These are phyloP conservation scores for Penaeus vannamei DNA, from an alignment of 1,140 invertebrate species.

Conservation along the genomic window DNA sequence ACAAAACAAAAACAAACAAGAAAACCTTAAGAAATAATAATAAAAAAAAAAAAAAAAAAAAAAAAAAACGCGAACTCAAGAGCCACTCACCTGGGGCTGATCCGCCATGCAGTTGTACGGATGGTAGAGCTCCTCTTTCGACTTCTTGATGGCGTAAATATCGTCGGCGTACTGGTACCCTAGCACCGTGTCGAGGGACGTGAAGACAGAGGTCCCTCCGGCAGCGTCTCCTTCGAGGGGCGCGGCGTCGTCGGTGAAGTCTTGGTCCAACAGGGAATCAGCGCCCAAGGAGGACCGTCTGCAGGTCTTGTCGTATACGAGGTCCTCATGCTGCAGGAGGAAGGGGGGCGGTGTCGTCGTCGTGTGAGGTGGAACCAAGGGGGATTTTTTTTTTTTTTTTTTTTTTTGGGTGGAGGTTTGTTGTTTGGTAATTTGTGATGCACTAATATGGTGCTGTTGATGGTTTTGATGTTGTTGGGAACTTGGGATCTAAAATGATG, in stretches of 20 bases:
- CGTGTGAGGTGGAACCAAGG: too few species aligned
- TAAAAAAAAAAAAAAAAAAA: background rate
- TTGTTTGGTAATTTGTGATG: too few species aligned
- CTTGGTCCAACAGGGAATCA: slow-evolving; percentile 66
- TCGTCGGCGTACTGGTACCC: slow-evolving; percentile 65
- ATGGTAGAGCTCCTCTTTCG: slow-evolving; percentile 53
- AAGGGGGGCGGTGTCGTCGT: too few species aligned
- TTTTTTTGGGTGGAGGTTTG: too few species aligned
- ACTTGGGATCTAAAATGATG: too few species aligned
- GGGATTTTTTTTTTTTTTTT: too few species aligned
- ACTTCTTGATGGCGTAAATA: slow-evolving; percentile 50
- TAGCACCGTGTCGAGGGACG: slow-evolving; percentile 50
- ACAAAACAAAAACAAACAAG: background rate
- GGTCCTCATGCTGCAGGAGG: background rate
- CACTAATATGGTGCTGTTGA: too few species aligned
- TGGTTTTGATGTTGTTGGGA: too few species aligned
- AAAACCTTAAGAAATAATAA: too few species aligned
- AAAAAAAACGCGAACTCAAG: background rate
- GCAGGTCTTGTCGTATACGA: slow-evolving; percentile 38
- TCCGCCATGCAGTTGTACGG: slow-evolving; percentile 51
- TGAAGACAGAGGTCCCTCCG: background rate
- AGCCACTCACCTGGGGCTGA: slow-evolving; percentile 58
- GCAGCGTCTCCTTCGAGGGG: background rate
- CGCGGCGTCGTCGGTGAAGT: slow-evolving; percentile 59
- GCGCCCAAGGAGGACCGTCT: slow-evolving; percentile 64